Evolutionary conservation across 2,888 invertebrate species (phyloP), one percentile per base, ranked within the genome.

Genomic region (Punctoribates punctum): DNA sequence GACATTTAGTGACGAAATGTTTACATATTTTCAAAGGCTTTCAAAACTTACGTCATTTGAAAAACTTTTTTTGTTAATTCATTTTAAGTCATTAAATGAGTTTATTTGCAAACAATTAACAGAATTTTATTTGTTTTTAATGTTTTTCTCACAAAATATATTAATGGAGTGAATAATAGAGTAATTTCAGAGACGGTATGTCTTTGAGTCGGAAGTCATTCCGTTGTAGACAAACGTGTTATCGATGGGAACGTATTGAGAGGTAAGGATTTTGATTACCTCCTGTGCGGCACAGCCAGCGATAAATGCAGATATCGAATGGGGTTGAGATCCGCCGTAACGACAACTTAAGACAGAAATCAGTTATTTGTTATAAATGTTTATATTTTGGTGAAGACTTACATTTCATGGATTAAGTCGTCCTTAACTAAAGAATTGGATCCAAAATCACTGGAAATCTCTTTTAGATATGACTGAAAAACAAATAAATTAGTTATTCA

Each of bases 221-320:
- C 92, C 96, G 87, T 98, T 96, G 85, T 95, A 96, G 80, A 99
- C 90, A 84, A 94, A 93, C 0, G 94, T 94, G 85, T 98, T 97
- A 85, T 96, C 90, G 76, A 99, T 88, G 51, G 98, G 98, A 82
- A 94, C 92, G 85, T 96, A 99, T 86, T 99, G 99, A 82, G 90
- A 89, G 2, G 98, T 98, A 75, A 97, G 88, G 77, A 99, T 87
- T 86, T 99, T 99, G 79, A 97, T 94, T 5, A 90, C 90, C 87
- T 98, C 98, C 83, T 99, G 98, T 9, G 97, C 96, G 34, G 92
- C 92, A 83, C 94, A 91, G 4, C 97, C 98, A 79, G 92, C 93
- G 80, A 96, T 86, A 83, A 93, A 93, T 8, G 98, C 92, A 15
- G 97, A 94, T 15, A 98, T 89, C 42, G 94, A 92, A 84, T 98